A percentile compares a stretch with the other conserved stretches of the same genome.
Evolutionary conservation across 1,140 invertebrate species (phyloP).

Genomic region (Drosophila suzukii): DNA sequence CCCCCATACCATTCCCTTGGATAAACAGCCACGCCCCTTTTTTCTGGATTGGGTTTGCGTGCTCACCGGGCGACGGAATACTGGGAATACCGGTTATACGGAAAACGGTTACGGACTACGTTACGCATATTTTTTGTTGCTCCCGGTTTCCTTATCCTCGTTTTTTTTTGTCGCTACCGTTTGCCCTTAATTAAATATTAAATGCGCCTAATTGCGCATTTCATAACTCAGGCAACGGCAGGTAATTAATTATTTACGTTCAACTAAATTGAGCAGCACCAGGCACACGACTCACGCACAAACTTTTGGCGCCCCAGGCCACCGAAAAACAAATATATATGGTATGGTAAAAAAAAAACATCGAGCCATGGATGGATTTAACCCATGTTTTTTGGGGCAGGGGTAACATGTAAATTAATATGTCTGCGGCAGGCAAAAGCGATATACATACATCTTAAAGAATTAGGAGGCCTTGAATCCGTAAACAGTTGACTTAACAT

Average conservation of each 20-base stretch:
- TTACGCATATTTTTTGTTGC: slow-evolving; percentile 45
- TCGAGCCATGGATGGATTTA: slow-evolving; percentile 5
- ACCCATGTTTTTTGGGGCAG: not conserved
- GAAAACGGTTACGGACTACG: slow-evolving; percentile 4
- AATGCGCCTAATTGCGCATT: slow-evolving; percentile 80
- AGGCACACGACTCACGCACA: slow-evolving; percentile 60
- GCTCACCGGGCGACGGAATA: slow-evolving; percentile 23
- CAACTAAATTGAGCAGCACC: slow-evolving; percentile 77
- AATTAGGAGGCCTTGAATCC: not conserved
- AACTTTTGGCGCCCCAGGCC: slow-evolving; percentile 30
- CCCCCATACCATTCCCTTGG: not conserved
- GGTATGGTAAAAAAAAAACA: slow-evolving; percentile 20
- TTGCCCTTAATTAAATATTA: slow-evolving; percentile 82
- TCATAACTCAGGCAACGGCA: slow-evolving; percentile 79
- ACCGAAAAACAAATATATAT: slow-evolving; percentile 47
- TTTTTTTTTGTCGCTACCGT: slow-evolving; percentile 20
- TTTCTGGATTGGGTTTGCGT: slow-evolving; percentile 31
- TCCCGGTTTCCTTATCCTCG: slow-evolving; percentile 9
- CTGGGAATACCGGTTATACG: not conserved
- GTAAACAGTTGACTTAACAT: slow-evolving; percentile 16
- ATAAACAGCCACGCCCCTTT: slow-evolving; percentile 32
- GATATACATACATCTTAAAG: slow-evolving; percentile 34
- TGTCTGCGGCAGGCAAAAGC: slow-evolving; percentile 44
- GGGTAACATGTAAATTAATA: slow-evolving; percentile 40
- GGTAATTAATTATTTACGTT: slow-evolving; percentile 80